Evolutionary conservation across 2,797 vertebrate genomes (phyloP), one percentile per base, ranked within the genome.

Genomic region (Periparus ater): DNA sequence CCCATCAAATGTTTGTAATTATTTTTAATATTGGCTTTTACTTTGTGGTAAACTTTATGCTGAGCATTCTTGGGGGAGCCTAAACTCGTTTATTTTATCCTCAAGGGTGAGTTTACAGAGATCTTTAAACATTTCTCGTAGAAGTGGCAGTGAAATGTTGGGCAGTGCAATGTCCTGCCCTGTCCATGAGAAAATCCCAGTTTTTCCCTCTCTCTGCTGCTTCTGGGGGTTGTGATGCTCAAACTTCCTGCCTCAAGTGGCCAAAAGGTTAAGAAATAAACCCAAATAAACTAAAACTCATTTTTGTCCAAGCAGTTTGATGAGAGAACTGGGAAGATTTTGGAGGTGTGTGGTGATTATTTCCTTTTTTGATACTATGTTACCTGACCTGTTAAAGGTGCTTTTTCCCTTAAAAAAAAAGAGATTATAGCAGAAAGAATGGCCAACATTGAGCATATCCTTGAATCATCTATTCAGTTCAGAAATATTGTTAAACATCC

Each of bases 161-260:
- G 22, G 47, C 32, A 11, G 1, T 44, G 47, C 10, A 34, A 17
- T 2, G 18, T 42, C 10, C 17, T 66, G 38, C 18, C 26, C 63
- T 51, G n/a, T 10, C 22, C 25, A 0, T 2, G 34, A 12, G 51
- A 13, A 68, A 70, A n/a, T 36, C 44, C 48, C 60, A 11, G 0
- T 4, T 20, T 17, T 13, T 70, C 11, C 70, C 26, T 13, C 3
- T 0, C 2, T 1, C 4, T 17, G 19, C 4, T 30, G 47, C 3
- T 62, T n/a, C 54, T 42, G 10, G 2, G 40, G 40, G 3, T 51
- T 7, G 3, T 25, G 62, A 7, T 7, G 38, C 54, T 63, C 47
- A 11, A 4, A 42, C 4, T 36, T 71, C 32, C 2, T 17, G 18
- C 45, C 57, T 17, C 22, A 60, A 21, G 42, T 60, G 17, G 13